phyloP scores from a whole-genome alignment of 2,888 invertebrate species.

The Allygus modestus region DNA sequence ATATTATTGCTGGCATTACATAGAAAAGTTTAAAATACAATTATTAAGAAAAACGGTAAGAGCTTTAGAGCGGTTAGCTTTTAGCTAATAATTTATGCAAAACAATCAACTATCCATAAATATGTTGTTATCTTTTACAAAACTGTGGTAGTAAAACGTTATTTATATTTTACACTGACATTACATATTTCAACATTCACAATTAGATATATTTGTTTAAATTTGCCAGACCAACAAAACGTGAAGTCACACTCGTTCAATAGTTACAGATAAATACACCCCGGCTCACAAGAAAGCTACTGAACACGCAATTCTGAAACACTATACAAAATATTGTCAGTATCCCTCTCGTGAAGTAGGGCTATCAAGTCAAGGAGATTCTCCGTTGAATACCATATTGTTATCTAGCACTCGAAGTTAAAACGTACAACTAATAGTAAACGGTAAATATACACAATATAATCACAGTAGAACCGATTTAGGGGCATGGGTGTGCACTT shows the following conservation, averaged over 20 bases:
- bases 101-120: background rate
- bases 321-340: conserved; percentile 2
- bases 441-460: conserved; percentile 49
- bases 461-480: conserved; percentile 50
- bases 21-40: too few species aligned
- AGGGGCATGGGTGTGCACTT: background rate
- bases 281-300: background rate
- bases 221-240: background rate
- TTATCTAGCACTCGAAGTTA: conserved; percentile 17
- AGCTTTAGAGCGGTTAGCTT: too few species aligned
- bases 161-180: background rate
- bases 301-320: background rate
- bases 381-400: background rate
- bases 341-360: background rate
- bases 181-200: too few species aligned
- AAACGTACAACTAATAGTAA: conserved; percentile 53
- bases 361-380: background rate
- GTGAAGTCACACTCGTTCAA: conserved; percentile 11
- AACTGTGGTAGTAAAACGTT: background rate
- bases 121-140: background rate
- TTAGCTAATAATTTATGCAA: background rate
- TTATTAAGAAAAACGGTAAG: too few species aligned
- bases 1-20: too few species aligned
- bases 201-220: background rate
- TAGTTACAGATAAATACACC: conserved; percentile 1